Evolutionary conservation across 1,140 invertebrate species (phyloP).

Genomic region (Panagrolaimus sp.): DNA sequence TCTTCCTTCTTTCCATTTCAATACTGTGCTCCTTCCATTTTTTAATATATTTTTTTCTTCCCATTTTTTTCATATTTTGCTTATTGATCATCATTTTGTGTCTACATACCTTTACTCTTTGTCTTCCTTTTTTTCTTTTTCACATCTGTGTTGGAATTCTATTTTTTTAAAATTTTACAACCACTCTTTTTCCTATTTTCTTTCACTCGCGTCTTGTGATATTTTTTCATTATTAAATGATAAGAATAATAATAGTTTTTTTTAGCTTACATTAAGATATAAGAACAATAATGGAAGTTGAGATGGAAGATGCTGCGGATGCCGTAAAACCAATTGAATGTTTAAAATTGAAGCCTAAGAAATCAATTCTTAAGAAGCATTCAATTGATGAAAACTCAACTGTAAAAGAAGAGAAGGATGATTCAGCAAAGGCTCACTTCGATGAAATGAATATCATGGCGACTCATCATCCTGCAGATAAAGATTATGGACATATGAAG

Average conservation of each 20-base stretch:
- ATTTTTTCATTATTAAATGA: too few species aligned
- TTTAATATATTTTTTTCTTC: too few species aligned
- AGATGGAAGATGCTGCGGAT: conserved; percentile 9
- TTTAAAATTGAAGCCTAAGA: conserved; percentile 56
- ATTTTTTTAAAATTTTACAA: neutral
- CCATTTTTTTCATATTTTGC: too few species aligned
- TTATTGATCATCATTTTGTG: too few species aligned
- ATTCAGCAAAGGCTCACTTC: conserved; percentile 53
- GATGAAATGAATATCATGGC: conserved; percentile 99
- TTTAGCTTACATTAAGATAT: neutral
- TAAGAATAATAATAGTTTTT: too few species aligned
- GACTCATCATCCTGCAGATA: conserved; percentile 91
- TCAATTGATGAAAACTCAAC: conserved; percentile 33
- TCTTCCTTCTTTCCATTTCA: too few species aligned
- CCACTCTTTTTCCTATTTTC: neutral
- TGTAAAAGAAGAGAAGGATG: neutral
- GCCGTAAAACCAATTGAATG: conserved; percentile 50
- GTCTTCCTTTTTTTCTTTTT: too few species aligned
- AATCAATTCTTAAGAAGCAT: conserved; percentile 53
- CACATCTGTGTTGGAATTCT: neutral
- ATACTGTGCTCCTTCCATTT: too few species aligned
- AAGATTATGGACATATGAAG: conserved; percentile 99
- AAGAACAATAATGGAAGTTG: conserved; percentile 21
- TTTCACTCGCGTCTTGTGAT: neutral
- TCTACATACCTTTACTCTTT: too few species aligned